Percentiles rank a stretch among this genome's conserved stretches.
Conservation (phyloP, 2,888 invertebrate genomes). For the Melinaea menophilus region DNA sequence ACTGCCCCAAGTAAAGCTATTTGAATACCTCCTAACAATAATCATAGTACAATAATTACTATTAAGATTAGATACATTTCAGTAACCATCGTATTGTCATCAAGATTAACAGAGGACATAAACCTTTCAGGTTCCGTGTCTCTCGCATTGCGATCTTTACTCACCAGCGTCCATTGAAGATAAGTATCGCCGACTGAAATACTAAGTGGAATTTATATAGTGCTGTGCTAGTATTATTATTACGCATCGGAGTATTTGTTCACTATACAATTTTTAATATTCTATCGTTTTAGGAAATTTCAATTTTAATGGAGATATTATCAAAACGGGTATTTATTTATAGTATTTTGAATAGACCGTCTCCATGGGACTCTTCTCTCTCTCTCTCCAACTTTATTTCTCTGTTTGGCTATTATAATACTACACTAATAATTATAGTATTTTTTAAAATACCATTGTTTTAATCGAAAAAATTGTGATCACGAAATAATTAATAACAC, state of each 20-base stretch:
- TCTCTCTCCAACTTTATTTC: too few species aligned
- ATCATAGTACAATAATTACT: conserved; percentile 4
- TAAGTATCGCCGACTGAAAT: conserved; percentile 19
- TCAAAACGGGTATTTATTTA: too few species aligned
- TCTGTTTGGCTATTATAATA: too few species aligned
- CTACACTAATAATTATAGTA: too few species aligned
- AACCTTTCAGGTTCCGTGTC: conserved; percentile 10
- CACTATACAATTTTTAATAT: conserved; percentile 1
- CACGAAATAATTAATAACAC: neutral
- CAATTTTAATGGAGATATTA: too few species aligned
- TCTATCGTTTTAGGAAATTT: too few species aligned
- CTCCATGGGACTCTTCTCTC: too few species aligned
- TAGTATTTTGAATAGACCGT: too few species aligned
- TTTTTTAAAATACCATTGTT: too few species aligned
- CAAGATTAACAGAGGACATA: conserved; percentile 6
- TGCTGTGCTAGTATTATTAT: conserved; percentile 3
- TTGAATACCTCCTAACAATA: neutral
- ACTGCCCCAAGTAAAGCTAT: neutral
- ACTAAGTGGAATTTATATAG: conserved; percentile 6
- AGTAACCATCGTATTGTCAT: conserved; percentile 7
- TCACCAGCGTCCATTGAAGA: conserved; percentile 35
- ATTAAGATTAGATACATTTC: conserved; percentile 2
- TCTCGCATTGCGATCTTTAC: conserved; percentile 54
- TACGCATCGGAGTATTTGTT: conserved; percentile 1
- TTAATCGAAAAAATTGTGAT: neutral